Base-by-base conservation (phyloP, 1,140 invertebrate species). In the Choristoneura fumiferana region DNA sequence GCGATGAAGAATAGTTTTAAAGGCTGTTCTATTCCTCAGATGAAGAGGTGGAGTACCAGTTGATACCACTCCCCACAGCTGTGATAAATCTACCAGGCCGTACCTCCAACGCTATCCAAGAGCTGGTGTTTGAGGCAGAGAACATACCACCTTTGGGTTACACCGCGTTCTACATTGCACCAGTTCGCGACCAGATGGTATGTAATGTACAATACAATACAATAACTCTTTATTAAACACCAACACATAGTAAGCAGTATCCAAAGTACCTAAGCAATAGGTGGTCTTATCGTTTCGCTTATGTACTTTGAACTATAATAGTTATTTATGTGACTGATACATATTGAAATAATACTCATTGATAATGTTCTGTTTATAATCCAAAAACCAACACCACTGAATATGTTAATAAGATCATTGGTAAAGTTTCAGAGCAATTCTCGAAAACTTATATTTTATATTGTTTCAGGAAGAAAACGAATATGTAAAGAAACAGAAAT, bases 61-160 rank as follows among this genome's bases (percentile, higher is more conserved):
- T 94, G 0, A 78, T 95, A 0, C 92, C 94, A 0, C 84, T 96
- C 10, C 90, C 93, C 0, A 71, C 90, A 0, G 56, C 86, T 6
- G 86, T 95, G 0, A 69, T 90, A 35, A 88, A 90, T 17, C 88
- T 96, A 1, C 93, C 93, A 0, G 94, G 94, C 0, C 88, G 95
- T 52, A 71, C 65, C 0, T 94, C 92, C 53, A 77, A 63, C 1
- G 92, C 94, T 0, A 87, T 81, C 5, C 85, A 91, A 39, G 95
- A 96, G 61, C 76, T 96, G 0, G 85, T 94, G 13, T 96, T 96
- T 74, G 68, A 91, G 54, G 93, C 93, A 3, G 69, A 81, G 38
- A 83, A 91, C 37, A 69, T 95, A 0, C 94, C 94, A 5, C 83
- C 94, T 0, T 61, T 95, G 15, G 94, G 95, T 0, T 94, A 91